A percentile compares a stretch with the other conserved stretches of the same genome.
These are phyloP conservation scores for Orestias chungarensis DNA, from an alignment of 2,797 vertebrate species.

Conservation along the genomic window DNA sequence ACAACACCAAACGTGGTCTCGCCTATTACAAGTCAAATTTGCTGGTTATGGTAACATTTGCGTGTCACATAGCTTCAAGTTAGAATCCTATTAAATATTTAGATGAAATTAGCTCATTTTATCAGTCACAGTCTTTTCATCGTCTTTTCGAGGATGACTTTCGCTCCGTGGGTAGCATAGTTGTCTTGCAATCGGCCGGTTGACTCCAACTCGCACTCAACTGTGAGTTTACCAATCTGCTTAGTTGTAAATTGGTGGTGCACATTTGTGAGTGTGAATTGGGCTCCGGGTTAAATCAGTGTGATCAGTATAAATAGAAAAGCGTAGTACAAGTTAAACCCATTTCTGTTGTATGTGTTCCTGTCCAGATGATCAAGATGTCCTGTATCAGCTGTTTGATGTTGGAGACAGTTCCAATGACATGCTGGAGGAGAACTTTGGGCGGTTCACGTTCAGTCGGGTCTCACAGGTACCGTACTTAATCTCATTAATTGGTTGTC, in stretches of 20 bases:
- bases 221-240: too few species aligned
- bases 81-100: background rate
- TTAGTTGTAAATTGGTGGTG: too few species aligned
- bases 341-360: conserved; percentile 13
- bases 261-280: too few species aligned
- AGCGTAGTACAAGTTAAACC: too few species aligned
- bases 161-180: too few species aligned
- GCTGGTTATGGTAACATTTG: background rate
- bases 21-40: background rate
- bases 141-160: background rate
- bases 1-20: too few species aligned
- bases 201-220: too few species aligned
- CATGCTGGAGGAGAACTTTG: conserved; percentile 39
- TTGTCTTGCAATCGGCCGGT: too few species aligned
- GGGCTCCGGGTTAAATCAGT: too few species aligned
- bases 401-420: conserved; percentile 64
- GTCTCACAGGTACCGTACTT: conserved; percentile 47
- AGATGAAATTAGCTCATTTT: background rate
- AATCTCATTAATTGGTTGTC: background rate
- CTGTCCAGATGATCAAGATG: conserved; percentile 48
- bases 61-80: background rate
- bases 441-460: conserved; percentile 33
- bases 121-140: too few species aligned
- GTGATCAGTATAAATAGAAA: too few species aligned
- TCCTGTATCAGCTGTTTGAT: conserved; percentile 34